Percentiles rank a stretch among this genome's conserved stretches.
phyloP scores from a whole-genome alignment of 2,113 vertebrate species.

The Bolborhynchus lineola region DNA sequence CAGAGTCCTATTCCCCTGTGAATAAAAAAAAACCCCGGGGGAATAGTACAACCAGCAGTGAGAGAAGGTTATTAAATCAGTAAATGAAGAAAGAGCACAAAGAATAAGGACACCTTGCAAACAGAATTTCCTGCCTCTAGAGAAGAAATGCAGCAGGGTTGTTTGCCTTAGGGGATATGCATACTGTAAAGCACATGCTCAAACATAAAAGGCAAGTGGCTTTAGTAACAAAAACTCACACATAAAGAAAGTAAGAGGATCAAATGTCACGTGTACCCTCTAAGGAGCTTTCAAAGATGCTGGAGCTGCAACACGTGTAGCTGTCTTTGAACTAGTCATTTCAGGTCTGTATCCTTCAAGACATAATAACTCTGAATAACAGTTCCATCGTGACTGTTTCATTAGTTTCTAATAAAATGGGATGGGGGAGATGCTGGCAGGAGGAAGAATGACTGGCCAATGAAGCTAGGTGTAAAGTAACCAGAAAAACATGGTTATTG shows the following conservation, averaged over 20 bases:
- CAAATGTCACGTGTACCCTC: not conserved
- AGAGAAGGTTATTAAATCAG: constrained; percentile 11
- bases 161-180: constrained; percentile 4
- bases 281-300: not conserved
- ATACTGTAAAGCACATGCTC: not conserved
- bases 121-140: not conserved
- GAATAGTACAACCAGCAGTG: not conserved
- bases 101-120: constrained; percentile 17
- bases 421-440: not conserved
- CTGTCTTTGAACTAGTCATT: not conserved
- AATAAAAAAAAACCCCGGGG: not conserved
- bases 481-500: not conserved
- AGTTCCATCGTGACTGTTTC: not conserved
- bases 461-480: not conserved
- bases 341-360: not conserved
- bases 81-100: constrained; percentile 9
- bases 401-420: not conserved
- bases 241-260: constrained; percentile 16
- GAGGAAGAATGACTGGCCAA: not conserved
- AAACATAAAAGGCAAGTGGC: constrained; percentile 8
- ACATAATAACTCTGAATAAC: not conserved
- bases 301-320: not conserved
- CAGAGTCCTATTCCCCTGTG: not conserved
- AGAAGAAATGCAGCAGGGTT: not conserved
- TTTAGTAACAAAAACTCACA: constrained; percentile 24